Percentiles rank a stretch among this genome's conserved stretches.
Conservation (phyloP, 2,113 vertebrate genomes). For the Brevimyrus niger region DNA sequence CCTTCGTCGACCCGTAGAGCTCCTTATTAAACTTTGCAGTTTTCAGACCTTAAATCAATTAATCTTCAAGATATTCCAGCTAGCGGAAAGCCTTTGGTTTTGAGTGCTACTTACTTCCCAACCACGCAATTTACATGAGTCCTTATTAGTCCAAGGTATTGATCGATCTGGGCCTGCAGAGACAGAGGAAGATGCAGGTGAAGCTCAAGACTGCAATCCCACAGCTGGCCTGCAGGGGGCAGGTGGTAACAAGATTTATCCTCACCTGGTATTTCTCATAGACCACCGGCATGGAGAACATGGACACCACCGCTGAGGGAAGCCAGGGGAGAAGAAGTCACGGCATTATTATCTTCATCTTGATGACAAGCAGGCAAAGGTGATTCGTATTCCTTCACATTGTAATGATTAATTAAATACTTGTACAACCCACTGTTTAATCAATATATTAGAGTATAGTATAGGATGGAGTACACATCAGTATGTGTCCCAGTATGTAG, state of each 20-base stretch:
- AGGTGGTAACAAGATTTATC: neutral
- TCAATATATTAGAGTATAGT: neutral
- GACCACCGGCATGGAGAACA: constrained; percentile 77
- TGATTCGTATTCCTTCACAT: neutral
- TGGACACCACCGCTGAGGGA: constrained; percentile 69
- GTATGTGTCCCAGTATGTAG: neutral
- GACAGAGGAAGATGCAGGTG: constrained; percentile 23
- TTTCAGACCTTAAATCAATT: neutral
- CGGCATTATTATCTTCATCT: neutral
- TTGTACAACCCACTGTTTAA: neutral
- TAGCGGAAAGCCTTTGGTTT: neutral
- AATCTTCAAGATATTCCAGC: neutral
- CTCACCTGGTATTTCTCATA: constrained; percentile 84
- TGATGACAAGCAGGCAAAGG: neutral
- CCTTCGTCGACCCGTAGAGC: neutral
- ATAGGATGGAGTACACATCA: neutral
- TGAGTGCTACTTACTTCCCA: constrained; percentile 68
- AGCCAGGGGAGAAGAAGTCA: neutral
- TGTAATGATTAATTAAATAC: neutral
- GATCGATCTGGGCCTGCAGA: constrained; percentile 72
- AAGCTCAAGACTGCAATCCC: neutral
- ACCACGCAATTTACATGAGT: constrained; percentile 75
- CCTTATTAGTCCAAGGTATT: constrained; percentile 76
- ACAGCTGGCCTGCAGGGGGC: neutral
- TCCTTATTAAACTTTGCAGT: neutral